Percentiles rank a stretch among this genome's conserved stretches.
Conservation (phyloP, 2,113 vertebrate genomes). For the Cavia porcellus region DNA sequence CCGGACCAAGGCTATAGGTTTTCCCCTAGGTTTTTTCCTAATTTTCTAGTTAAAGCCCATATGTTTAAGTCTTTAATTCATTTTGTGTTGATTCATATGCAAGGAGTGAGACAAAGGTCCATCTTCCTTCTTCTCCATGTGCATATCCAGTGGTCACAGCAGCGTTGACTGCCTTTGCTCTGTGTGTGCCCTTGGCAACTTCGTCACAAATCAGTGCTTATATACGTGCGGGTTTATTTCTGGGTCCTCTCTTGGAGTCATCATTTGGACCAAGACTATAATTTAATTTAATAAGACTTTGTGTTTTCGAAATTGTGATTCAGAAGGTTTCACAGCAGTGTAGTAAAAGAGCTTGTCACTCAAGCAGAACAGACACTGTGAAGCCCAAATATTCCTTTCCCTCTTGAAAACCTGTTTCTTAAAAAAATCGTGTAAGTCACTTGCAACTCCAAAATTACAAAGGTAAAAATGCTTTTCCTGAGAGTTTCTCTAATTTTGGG, state of each 20-base stretch:
- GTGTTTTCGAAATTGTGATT: neutral
- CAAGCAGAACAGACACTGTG: neutral
- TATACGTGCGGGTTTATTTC: neutral
- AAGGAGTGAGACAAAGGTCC: neutral
- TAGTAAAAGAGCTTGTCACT: neutral
- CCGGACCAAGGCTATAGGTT: neutral
- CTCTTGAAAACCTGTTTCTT: neutral
- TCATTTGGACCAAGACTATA: neutral
- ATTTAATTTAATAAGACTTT: neutral
- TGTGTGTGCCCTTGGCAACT: neutral
- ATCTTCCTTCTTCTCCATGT: neutral
- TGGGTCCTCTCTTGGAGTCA: neutral
- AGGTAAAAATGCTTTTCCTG: neutral
- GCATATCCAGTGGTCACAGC: neutral
- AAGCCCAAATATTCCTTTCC: neutral
- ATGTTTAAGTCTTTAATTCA: neutral
- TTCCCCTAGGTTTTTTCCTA: neutral
- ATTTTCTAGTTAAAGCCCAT: neutral
- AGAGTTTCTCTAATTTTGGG: neutral
- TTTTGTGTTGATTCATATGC: neutral
- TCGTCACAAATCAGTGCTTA: neutral
- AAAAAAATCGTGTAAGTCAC: neutral
- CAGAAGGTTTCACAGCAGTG: neutral
- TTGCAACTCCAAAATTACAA: neutral
- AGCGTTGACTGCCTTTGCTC: neutral